Percentiles rank a stretch among this genome's conserved stretches.
Evolutionary conservation across 2,888 invertebrate species (phyloP).

Genomic region (Pachymerium ferrugineum): DNA sequence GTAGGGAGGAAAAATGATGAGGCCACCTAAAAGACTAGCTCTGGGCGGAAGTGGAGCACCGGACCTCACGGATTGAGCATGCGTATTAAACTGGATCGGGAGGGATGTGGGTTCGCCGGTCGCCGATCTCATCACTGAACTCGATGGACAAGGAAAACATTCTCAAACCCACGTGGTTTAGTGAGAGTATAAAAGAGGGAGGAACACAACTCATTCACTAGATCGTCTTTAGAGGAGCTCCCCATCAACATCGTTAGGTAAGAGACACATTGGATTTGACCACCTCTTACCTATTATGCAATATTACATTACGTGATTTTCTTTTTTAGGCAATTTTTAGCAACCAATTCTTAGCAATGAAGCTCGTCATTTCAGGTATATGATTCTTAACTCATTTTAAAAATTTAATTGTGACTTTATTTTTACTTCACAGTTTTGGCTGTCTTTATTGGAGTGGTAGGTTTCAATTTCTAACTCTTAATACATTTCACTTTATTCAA

Average conservation of each 20-base stretch:
- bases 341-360: background rate
- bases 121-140: slow-evolving; percentile 17
- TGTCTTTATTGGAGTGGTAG: background rate
- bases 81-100: background rate
- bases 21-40: background rate
- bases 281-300: too few species aligned
- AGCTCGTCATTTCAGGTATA: background rate
- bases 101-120: slow-evolving; percentile 24
- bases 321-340: too few species aligned
- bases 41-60: slow-evolving; percentile 1
- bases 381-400: background rate
- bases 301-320: too few species aligned
- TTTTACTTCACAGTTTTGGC: background rate
- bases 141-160: slow-evolving; percentile 24
- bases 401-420: background rate
- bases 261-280: too few species aligned
- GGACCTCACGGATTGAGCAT: background rate
- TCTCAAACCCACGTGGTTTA: slow-evolving; percentile 9
- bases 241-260: background rate
- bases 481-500: too few species aligned
- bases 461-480: background rate
- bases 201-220: background rate
- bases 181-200: slow-evolving; percentile 16
- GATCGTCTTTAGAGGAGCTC: background rate
- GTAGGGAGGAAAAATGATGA: background rate